These are phyloP conservation scores for Pogoniulus pusillus DNA, from an alignment of 2,797 vertebrate genomes.

Conservation along the genomic window DNA sequence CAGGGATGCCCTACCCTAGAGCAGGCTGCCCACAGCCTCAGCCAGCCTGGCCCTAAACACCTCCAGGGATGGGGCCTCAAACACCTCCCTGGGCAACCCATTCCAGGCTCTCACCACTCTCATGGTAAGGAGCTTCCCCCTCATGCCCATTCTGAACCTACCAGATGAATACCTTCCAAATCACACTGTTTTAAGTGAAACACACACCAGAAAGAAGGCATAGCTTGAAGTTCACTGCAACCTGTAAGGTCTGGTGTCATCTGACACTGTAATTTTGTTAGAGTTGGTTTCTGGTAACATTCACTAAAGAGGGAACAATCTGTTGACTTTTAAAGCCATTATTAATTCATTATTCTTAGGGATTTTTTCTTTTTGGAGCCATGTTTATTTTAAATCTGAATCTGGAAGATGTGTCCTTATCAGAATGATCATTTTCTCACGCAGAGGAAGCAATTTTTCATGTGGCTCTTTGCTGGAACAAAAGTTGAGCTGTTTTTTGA, in stretches of 20 bases:
- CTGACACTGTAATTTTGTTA: not conserved
- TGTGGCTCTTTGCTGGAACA: not conserved
- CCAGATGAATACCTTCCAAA: not conserved
- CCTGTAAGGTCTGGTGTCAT: not conserved
- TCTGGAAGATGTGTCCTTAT: not conserved
- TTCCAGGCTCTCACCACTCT: no score
- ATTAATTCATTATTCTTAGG: not conserved
- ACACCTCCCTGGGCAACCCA: no score
- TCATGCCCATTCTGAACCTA: no score
- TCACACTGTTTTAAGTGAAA: not conserved
- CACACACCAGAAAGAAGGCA: not conserved
- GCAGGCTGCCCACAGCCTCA: no score
- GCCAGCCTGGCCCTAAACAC: no score
- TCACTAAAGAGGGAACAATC: not conserved
- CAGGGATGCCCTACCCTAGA: no score
- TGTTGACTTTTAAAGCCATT: not conserved
- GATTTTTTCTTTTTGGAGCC: not conserved
- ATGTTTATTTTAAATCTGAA: not conserved
- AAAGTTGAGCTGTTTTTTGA: not conserved
- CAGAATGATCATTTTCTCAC: not conserved
- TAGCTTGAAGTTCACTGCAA: not conserved
- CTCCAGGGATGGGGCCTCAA: no score
- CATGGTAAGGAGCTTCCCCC: no score
- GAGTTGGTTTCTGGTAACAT: not conserved
- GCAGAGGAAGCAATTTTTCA: not conserved